Percentiles rank a stretch among this genome's conserved stretches.
phyloP scores from a whole-genome alignment of 2,888 invertebrate species.

The Melanargia galathea region DNA sequence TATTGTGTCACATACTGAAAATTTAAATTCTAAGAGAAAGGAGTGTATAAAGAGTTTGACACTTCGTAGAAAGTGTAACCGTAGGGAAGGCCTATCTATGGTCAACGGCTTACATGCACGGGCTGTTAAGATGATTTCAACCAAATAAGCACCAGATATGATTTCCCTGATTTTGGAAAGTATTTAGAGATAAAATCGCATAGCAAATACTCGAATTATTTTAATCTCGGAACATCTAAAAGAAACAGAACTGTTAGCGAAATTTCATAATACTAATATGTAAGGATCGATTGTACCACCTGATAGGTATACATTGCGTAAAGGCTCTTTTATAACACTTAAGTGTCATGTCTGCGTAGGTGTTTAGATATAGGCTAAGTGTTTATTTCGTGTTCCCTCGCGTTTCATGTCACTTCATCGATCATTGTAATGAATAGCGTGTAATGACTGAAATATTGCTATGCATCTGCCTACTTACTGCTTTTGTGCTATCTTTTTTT shows the following conservation, averaged over 20 bases:
- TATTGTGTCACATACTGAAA: too few relatives aligned
- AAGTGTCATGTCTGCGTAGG: constrained; percentile 7
- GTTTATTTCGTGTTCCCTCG: constrained; percentile 7
- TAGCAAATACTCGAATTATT: too few relatives aligned
- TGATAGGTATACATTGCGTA: constrained; percentile 7
- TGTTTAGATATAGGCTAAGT: constrained; percentile 17
- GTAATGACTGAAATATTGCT: constrained; percentile 2
- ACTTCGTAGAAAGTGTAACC: too few relatives aligned
- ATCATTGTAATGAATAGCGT: constrained; percentile 5
- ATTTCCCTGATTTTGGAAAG: too few relatives aligned
- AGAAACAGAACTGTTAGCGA: neutral
- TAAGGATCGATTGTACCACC: constrained; percentile 12
- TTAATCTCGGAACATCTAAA: neutral
- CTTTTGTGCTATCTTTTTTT: neutral
- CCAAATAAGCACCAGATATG: too few relatives aligned
- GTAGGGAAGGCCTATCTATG: too few relatives aligned
- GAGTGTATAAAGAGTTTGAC: too few relatives aligned
- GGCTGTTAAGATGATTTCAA: too few relatives aligned
- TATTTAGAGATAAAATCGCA: too few relatives aligned
- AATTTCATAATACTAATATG: constrained; percentile 7
- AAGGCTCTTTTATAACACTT: constrained; percentile 15
- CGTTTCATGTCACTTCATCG: constrained; percentile 13
- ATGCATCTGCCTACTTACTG: neutral
- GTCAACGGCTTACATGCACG: too few relatives aligned
- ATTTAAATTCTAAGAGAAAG: too few relatives aligned